Percentiles rank a stretch among this genome's conserved stretches.
phyloP scores from a whole-genome alignment of 2,113 vertebrate genomes.

The Uropsilus gracilis region DNA sequence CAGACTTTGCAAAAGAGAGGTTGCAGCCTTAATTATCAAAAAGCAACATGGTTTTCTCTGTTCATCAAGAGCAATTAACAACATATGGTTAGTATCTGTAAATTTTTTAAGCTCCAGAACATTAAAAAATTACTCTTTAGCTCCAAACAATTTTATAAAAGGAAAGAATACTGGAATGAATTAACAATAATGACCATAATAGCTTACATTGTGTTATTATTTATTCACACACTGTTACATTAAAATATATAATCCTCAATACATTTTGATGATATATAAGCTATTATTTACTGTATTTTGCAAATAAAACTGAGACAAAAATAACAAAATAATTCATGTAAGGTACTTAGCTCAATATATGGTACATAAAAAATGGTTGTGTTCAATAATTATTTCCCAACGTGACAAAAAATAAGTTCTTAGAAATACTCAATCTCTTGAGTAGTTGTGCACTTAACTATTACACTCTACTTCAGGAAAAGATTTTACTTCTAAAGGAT shows the following conservation, averaged over 20 bases:
- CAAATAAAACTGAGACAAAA: not conserved
- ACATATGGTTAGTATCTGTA: not conserved
- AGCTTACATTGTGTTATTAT: not conserved
- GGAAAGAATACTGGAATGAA: not conserved
- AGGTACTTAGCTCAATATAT: not conserved
- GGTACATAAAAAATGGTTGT: not conserved
- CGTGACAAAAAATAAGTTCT: not conserved
- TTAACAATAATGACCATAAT: not conserved
- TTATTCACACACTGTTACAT: not conserved
- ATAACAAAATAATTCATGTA: not conserved
- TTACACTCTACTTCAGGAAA: not conserved
- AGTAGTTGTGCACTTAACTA: not conserved
- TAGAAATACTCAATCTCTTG: not conserved
- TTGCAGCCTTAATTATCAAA: not conserved
- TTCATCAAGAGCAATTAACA: slow-evolving; percentile 19
- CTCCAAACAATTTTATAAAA: not conserved
- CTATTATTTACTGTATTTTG: not conserved
- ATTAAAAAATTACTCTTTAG: slow-evolving; percentile 27
- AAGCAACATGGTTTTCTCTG: not conserved
- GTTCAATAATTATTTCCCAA: not conserved
- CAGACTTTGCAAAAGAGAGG: not conserved
- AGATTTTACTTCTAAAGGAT: not conserved
- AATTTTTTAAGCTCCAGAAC: not conserved
- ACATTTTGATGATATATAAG: not conserved
- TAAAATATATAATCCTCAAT: not conserved